Evolutionary conservation across 2,797 vertebrate genomes (phyloP).

Genomic region (Discoglossus pictus): DNA sequence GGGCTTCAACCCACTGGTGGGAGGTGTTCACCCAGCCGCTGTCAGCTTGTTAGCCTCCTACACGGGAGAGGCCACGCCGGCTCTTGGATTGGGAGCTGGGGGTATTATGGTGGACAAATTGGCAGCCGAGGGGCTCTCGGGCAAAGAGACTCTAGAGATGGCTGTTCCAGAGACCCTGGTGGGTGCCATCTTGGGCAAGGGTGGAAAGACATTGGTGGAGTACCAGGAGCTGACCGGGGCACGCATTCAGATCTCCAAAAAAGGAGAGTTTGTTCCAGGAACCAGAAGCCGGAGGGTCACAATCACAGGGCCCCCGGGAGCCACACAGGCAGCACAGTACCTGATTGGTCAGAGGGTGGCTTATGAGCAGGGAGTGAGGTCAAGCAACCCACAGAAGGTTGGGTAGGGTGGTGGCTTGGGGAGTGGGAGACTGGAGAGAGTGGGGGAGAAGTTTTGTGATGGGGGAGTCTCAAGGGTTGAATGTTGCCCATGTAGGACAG

Average conservation of each 20-base stretch:
- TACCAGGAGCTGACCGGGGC: constrained; percentile 96
- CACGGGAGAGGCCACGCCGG: constrained; percentile 82
- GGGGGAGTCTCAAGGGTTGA: too few relatives aligned
- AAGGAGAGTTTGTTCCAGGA: constrained; percentile 95
- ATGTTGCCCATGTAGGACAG: too few relatives aligned
- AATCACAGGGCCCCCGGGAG: constrained; percentile 91
- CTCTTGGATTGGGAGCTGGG: constrained; percentile 82
- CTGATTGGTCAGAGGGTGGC: constrained; percentile 97
- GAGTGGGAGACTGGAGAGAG: not conserved
- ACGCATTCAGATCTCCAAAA: constrained; percentile 97
- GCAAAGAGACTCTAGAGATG: constrained; percentile 93
- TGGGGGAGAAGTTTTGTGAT: too few relatives aligned
- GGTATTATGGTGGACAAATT: constrained; percentile 77
- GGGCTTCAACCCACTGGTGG: constrained; percentile 87
- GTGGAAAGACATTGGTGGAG: constrained; percentile 94
- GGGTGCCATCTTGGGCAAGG: constrained; percentile 93
- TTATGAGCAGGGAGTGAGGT: constrained; percentile 93
- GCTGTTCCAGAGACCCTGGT: constrained; percentile 95
- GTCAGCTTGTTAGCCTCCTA: constrained; percentile 91
- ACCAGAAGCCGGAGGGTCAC: constrained; percentile 96
- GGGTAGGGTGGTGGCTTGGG: constrained; percentile 57
- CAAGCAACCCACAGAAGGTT: constrained; percentile 93
- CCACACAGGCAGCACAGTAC: constrained; percentile 94
- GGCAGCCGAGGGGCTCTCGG: constrained; percentile 74
- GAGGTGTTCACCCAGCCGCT: constrained; percentile 87